phyloP scores from a whole-genome alignment of 2,888 invertebrate species.

The Hermaeophaga mercurialis region DNA sequence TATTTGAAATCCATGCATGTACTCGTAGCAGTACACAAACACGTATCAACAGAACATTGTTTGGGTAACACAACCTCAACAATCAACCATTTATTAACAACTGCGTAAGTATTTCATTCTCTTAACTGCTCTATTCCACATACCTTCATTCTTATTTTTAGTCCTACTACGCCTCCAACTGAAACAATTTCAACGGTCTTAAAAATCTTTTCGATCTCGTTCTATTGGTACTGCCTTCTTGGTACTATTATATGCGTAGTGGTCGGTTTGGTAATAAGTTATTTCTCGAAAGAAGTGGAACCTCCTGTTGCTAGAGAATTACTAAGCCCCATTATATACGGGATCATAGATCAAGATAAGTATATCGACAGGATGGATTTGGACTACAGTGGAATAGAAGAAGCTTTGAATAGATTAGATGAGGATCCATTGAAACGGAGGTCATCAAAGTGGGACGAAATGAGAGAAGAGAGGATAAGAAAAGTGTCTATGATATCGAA shows the following conservation, averaged over 20 bases:
- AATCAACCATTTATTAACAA: constrained; percentile 2
- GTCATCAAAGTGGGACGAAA: constrained; percentile 17
- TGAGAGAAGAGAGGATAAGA: constrained; percentile 25
- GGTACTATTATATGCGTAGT: constrained; percentile 36
- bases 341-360: constrained; percentile 33
- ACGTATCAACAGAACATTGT: constrained; percentile 42
- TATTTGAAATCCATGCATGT: constrained; percentile 40
- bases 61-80: constrained; percentile 24
- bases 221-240: constrained; percentile 42
- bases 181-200: neutral
- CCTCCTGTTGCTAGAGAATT: constrained; percentile 38
- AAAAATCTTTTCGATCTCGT: constrained; percentile 41
- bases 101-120: constrained; percentile 3
- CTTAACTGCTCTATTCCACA: neutral
- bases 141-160: neutral
- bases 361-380: constrained; percentile 22
- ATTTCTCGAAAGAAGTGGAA: constrained; percentile 36
- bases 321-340: constrained; percentile 41
- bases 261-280: constrained; percentile 42
- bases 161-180: neutral
- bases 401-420: constrained; percentile 23
- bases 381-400: constrained; percentile 28
- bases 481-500: constrained; percentile 25
- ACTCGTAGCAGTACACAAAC: constrained; percentile 37
- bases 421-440: neutral